A percentile compares a stretch with the other conserved stretches of the same genome.
phyloP scores from a whole-genome alignment of 2,888 invertebrate species.

The Pecten maximus region DNA sequence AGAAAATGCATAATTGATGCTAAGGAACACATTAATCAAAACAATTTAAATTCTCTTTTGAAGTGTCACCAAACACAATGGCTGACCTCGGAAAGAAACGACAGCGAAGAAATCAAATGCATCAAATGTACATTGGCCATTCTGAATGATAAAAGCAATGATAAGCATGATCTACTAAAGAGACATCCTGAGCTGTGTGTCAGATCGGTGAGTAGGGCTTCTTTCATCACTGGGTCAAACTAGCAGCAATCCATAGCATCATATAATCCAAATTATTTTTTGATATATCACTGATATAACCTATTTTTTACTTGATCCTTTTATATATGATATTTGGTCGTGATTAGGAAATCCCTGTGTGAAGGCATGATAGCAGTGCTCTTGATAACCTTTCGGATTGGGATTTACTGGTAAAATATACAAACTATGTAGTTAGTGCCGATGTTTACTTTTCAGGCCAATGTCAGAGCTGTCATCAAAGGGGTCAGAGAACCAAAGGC shows the following conservation, averaged over 20 bases:
- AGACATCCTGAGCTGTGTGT: background rate
- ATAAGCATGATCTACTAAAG: background rate
- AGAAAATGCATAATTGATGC: no score
- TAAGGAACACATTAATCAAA: background rate
- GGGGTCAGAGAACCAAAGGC: background rate
- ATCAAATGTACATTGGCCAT: background rate
- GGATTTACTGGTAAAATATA: no score
- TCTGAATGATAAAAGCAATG: background rate
- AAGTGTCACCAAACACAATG: constrained; percentile 16
- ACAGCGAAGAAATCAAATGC: background rate
- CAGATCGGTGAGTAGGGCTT: background rate
- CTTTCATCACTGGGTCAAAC: background rate
- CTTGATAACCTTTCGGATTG: no score
- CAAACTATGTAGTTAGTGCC: no score
- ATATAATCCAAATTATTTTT: no score
- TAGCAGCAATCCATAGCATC: no score
- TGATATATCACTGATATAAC: no score
- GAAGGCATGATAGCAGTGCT: no score
- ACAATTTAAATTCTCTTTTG: background rate
- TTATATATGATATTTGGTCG: no score
- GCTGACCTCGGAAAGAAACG: constrained; percentile 4
- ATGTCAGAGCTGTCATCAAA: background rate
- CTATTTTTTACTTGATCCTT: no score
- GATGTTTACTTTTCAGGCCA: background rate
- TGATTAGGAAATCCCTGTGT: no score